phyloP scores from a whole-genome alignment of 1,140 invertebrate species.

The Monochamus saltuarius region DNA sequence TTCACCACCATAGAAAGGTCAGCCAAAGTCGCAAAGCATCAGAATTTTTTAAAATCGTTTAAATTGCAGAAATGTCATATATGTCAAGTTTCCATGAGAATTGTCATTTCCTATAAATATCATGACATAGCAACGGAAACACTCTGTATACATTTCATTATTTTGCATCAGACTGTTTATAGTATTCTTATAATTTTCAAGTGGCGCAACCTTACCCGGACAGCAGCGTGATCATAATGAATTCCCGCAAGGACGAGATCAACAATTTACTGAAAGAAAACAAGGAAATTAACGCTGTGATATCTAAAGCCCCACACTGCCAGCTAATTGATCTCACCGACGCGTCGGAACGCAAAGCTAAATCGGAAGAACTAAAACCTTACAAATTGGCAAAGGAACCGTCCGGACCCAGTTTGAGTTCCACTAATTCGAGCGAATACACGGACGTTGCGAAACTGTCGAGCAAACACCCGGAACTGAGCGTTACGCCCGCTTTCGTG shows the following conservation, averaged over 20 bases:
- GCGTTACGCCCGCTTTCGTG: neutral
- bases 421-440: neutral
- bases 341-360: slow-evolving; percentile 3
- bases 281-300: slow-evolving; percentile 22
- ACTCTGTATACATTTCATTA: no score
- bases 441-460: neutral
- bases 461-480: neutral
- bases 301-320: slow-evolving; percentile 34
- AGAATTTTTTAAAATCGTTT: no score
- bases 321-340: slow-evolving; percentile 46
- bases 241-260: slow-evolving; percentile 6
- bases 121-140: no score
- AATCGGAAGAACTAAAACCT: neutral
- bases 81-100: no score
- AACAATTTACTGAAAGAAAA: slow-evolving; percentile 9
- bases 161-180: no score
- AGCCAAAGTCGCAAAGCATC: no score
- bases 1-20: no score
- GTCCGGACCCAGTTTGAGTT: neutral
- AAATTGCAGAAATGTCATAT: no score
- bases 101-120: no score
- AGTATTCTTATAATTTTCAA: no score
- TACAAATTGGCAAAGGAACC: neutral
- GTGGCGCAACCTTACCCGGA: neutral
- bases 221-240: slow-evolving; percentile 29